Percentiles rank a stretch among this genome's conserved stretches.
These are phyloP conservation scores for Troilus luridus DNA, from an alignment of 2,888 invertebrate genomes.

Conservation along the genomic window DNA sequence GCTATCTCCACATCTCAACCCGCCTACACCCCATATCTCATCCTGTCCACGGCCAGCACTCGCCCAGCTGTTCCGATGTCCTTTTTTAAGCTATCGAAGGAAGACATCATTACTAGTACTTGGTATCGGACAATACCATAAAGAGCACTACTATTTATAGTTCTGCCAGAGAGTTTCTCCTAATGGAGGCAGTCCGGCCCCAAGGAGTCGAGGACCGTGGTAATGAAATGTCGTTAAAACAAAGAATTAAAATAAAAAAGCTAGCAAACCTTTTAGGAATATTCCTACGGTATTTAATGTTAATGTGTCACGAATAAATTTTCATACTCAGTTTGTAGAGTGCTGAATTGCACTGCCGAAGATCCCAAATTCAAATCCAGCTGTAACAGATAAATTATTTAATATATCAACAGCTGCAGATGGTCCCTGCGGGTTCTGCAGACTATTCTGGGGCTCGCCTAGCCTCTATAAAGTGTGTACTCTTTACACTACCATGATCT, in stretches of 20 bases:
- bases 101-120: constrained; percentile 24
- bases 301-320: too few species aligned
- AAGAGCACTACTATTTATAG: background rate
- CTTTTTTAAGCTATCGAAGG: constrained; percentile 37
- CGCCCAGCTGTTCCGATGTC: constrained; percentile 19
- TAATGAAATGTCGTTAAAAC: background rate
- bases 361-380: too few species aligned
- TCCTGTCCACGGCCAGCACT: constrained; percentile 22
- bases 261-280: too few species aligned
- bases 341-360: too few species aligned
- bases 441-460: too few species aligned
- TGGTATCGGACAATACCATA: constrained; percentile 20
- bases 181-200: background rate
- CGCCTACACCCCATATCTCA: constrained; percentile 49
- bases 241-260: background rate
- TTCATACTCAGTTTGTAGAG: too few species aligned
- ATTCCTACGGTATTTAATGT: too few species aligned
- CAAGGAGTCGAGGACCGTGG: background rate
- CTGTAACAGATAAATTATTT: too few species aligned
- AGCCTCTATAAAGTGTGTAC: too few species aligned
- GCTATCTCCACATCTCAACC: constrained; percentile 44
- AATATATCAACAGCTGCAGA: too few species aligned
- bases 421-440: too few species aligned
- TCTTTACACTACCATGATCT: too few species aligned
- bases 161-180: background rate